Base-by-base conservation (phyloP, 2,113 vertebrate species). In the Rhinolophus ferrumequinum region DNA sequence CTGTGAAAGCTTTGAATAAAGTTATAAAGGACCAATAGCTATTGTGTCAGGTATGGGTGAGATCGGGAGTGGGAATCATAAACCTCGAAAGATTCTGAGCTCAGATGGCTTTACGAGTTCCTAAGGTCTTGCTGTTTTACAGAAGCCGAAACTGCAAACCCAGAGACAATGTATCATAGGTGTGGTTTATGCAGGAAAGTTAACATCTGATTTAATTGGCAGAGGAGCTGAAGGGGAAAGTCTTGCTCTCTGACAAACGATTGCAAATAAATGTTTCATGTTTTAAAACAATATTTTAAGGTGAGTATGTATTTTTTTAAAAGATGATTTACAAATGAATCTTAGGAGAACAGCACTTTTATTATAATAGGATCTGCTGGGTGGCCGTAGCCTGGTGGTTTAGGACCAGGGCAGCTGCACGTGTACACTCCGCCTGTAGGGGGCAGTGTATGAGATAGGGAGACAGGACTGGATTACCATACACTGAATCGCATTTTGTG, bases 241-340 rank as follows among this genome's bases (percentile, higher is more conserved):
- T 30, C 33, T 83, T 94, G 80, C 18, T 22, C 50, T 92, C 47
- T 86, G 75, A 93, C 16, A 41, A 76, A 85, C 83, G 69, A 60
- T 44, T 86, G 15, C 12, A 90, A 86, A 66, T 54, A 44, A 60
- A 47, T 60, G 38, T 21, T 64, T 97, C 24, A 54, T 86, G 26
- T 89, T 89, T 94, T 93, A 81, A 77, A 52, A 18, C 12, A 24
- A 6, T 52, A 90, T 66, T 70, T 96, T 90, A 90, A 79, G 19
- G 33, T 64, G 44, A 52, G 12, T 26, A 0, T 30, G 2, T 77
- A 2, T 88, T 52, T 26, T 94, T 96, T 67, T 58, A 24, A 18
- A 16, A 69, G 85, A 35, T 10, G 38, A 47, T 54, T 80, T 80
- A 50, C 15, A 75, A 6, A 52, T 58, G 86, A 38, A 38, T 64